Evolutionary conservation across 2,888 invertebrate species (phyloP), one percentile per base, ranked within the genome.

Genomic region (Cephus sareptanus): DNA sequence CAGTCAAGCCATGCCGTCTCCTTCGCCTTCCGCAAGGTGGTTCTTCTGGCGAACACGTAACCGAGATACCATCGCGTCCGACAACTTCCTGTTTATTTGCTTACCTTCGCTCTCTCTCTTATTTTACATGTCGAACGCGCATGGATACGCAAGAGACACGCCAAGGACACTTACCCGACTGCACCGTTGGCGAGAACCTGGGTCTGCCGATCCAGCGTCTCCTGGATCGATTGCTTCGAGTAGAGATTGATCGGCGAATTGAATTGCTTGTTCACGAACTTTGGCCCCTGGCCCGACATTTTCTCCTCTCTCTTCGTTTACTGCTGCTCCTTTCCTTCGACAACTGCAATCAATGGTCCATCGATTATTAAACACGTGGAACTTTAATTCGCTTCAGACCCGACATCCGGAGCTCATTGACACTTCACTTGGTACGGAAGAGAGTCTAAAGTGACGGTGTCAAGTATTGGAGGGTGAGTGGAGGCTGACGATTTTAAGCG

Each of bases 161-260:
- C 23, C 2, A 23, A 23, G 56, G 56, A 23, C 2, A 40, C 23
- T 94, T 92, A 97, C 97, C 97, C 97, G 86, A 96, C 94, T 85
- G 95, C 94, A 86, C 97, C 97, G 91, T 96, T 96, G 86, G 95
- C 93, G 87, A 97, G 94, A 88, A 96, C 94, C 92, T 95, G 94
- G 84, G 96, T 93, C 91, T 97, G 96, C 87, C 95, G 95, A 90
- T 95, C 94, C 87, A 97, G 93, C 68, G 97, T 95, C 91, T 96
- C 97, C 91, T 96, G 94, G 84, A 97, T 95, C 91, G 96, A 95
- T 89, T 95, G 93, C 87, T 95, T 95, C 69, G 97, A 97, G 92
- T 97, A 97, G 79, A 97, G 93, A 90, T 96, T 96, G 88, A 97
- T 96, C 83, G 97, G 97, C 84, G 97, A 96, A 93, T 97, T 97